Base-by-base conservation (phyloP, 2,888 invertebrate species). In the Nemurella pictetii region DNA sequence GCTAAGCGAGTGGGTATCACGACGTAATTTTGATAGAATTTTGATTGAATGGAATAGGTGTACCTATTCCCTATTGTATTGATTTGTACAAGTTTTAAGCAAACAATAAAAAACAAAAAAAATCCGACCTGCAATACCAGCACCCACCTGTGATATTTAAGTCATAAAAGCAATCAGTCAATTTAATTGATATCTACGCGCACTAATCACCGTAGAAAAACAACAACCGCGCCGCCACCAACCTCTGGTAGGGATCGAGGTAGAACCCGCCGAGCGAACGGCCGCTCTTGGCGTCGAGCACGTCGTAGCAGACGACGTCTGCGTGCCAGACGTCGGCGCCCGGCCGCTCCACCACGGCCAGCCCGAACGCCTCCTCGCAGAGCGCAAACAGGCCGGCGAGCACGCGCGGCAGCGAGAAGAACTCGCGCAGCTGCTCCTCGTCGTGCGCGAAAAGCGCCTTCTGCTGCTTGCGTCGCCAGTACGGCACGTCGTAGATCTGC, bases 401-500 rank as follows among this genome's bases (percentile, higher is more conserved):
- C 0, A 98, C 98, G 88, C 92, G 93, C 0, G 95, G 94, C 5
- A 97, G 89, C 0, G 97, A 96, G 89, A 99, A 98, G 90, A 95
- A 98, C 89, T 96, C 94, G 28, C 94, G 92, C 15, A 96, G 91
- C 87, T 93, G 91, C 86, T 94, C 93, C 87, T 96, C 95, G 88
- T 95, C 94, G 87, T 94, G 93, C 84, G 92, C 93, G 88, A 29
- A 89, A 12, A 95, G 89, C 0, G 93, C 91, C 88, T 92, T 92
- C 87, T 93, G 92, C 87, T 97, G 96, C 89, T 95, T 95, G 87
- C 96, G 92, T 88, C 94, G 93, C 96, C 97, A 99, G 89, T 95
- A 99, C 0, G 95, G 93, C 80, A 98, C 92, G 90, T 99, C 99
- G 94, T 96, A 98, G 81, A 94, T 91, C 87, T 96, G 94, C 28